Conservation (phyloP, 2,113 vertebrate genomes). For the Axis porcinus region DNA sequence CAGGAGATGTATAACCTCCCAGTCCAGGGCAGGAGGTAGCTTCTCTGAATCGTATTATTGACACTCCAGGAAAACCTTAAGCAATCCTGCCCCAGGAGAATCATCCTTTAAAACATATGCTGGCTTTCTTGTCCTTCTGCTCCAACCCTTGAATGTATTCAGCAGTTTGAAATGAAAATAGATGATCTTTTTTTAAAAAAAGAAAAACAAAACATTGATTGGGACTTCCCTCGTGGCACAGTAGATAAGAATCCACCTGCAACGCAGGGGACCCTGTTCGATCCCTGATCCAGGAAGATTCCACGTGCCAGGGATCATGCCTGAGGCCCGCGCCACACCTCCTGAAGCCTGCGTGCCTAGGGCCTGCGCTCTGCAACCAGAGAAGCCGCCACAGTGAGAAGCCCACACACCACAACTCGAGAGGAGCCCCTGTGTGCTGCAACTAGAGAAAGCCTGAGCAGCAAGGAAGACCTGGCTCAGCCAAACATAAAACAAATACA, state of each 20-base stretch:
- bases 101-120: background rate
- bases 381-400: background rate
- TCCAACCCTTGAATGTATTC: background rate
- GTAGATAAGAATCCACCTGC: background rate
- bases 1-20: rapidly evolving
- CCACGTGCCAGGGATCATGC: background rate
- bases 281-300: background rate
- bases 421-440: background rate
- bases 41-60: background rate
- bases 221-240: background rate
- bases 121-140: background rate
- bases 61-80: background rate
- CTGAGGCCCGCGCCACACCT: background rate
- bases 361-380: background rate
- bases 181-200: background rate
- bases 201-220: background rate
- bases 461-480: background rate
- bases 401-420: background rate
- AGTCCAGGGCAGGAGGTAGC: background rate
- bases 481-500: background rate
- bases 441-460: background rate
- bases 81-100: rapidly evolving
- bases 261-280: background rate
- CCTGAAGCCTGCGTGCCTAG: background rate
- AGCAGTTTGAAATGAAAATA: background rate